Base-by-base conservation (phyloP, 2,888 invertebrate genomes). In the Allygus modestus region DNA sequence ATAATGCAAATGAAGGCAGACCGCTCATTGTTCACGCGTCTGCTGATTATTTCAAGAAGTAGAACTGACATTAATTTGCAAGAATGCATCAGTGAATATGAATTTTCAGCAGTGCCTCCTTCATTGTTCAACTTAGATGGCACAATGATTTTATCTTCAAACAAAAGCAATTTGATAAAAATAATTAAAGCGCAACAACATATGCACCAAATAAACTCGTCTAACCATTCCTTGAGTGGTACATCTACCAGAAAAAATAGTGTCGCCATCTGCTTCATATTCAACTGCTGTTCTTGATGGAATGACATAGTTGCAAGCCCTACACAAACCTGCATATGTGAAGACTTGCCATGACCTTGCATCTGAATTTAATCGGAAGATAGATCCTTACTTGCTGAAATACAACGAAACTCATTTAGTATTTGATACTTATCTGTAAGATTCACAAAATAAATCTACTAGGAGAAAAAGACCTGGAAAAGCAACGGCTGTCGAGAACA, bases 81-180 rank as follows among this genome's bases (percentile, higher is more conserved):
- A 33, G 37, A 75, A n/a, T 75, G 17, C 9, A 11, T 37, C 23
- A 11, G 75, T 41, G n/a, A 9, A 37, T 75, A 75, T 75, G 31
- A 75, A 37, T 75, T 75, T 75, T 58, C 58, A 20, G 58, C 58
- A 20, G 58, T 46, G 4, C 75, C 33, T 5, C 75, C 15, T 17
- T 75, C 75, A 75, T 37, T 75, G 75, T 75, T 75, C 23, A 17
- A 37, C 75, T 75, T 75, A 75, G 75, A 75, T 23, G 75, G 75
- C 37, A 75, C 75, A 20, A 37, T 37, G 41, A 37, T 75, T 37
- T 20, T 75, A 41, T 75, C 41, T 75, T 4, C 41, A 20, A 75
- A 75, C 37, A 75, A 75, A 75, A 37, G 41, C 37, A 75, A 75
- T 37, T 46, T 37, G 75, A 75, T 75, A 20, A 75, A 75, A 75